Evolutionary conservation across 2,797 vertebrate species (phyloP).

Genomic region (Podarcis lilfordi): DNA sequence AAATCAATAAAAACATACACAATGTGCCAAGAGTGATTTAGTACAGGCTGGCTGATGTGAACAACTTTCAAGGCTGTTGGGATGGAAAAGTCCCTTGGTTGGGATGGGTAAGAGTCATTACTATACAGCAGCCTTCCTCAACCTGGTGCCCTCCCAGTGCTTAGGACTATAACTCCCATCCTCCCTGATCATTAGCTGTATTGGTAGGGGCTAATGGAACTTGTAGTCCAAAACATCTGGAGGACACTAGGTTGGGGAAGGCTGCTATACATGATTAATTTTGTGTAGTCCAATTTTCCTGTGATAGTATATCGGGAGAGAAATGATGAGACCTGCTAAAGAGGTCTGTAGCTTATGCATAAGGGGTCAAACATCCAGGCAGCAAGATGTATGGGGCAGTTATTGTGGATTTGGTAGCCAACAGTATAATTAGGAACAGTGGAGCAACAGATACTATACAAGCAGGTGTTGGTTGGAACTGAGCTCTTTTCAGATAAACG

Average conservation of each 20-base stretch:
- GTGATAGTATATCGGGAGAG: background rate
- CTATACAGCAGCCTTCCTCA: background rate
- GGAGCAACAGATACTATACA: background rate
- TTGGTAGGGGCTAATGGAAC: no score
- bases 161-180: no score
- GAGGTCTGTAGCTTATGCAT: no score
- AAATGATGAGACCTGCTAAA: background rate
- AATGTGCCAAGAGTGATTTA: background rate
- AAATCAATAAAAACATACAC: background rate
- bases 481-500: background rate
- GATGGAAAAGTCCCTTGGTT: background rate
- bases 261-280: no score
- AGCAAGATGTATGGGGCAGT: background rate
- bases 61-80: background rate
- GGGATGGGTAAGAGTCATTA: background rate
- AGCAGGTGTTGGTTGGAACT: background rate
- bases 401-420: background rate
- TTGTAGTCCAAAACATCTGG: no score
- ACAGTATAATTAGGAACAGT: background rate
- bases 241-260: no score
- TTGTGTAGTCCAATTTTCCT: background rate
- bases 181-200: no score
- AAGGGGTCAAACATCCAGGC: background rate
- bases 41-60: no score
- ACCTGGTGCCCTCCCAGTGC: no score